Conservation (phyloP, 2,888 invertebrate genomes). For the Brachypalpus laphriformis region DNA sequence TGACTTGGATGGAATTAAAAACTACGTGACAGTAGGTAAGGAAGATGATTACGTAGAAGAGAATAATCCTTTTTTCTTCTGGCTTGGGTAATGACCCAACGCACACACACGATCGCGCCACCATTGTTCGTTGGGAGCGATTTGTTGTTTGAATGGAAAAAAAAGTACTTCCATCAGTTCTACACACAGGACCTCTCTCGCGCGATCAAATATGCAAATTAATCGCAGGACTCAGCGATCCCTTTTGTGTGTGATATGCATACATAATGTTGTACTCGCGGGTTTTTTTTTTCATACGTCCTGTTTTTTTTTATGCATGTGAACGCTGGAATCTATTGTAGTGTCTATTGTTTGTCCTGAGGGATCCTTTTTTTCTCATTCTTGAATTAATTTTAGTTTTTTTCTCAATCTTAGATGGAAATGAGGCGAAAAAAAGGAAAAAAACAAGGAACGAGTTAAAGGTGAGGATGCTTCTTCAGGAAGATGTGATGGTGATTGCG, state of each 20-base stretch:
- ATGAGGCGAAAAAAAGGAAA: slow-evolving; percentile 72
- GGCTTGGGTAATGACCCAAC: slow-evolving; percentile 68
- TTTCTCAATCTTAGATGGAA: slow-evolving; percentile 72
- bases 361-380: slow-evolving; percentile 70
- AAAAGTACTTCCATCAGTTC: slow-evolving; percentile 47
- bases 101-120: slow-evolving; percentile 55
- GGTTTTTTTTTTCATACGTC: slow-evolving; percentile 48
- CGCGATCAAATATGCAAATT: slow-evolving; percentile 74
- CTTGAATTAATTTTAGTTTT: slow-evolving; percentile 72
- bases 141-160: slow-evolving; percentile 55
- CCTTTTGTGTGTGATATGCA: slow-evolving; percentile 72
- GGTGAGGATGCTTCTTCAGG: slow-evolving; percentile 70
- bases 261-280: slow-evolving; percentile 69
- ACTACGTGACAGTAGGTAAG: slow-evolving; percentile 68
- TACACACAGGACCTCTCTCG: slow-evolving; percentile 67
- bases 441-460: slow-evolving; percentile 68
- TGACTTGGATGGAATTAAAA: slow-evolving; percentile 35
- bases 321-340: slow-evolving; percentile 65
- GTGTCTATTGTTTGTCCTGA: slow-evolving; percentile 70
- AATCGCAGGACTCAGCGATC: slow-evolving; percentile 69
- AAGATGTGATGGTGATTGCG: slow-evolving; percentile 45
- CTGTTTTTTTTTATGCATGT: slow-evolving; percentile 64
- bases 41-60: slow-evolving; percentile 53
- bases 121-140: slow-evolving; percentile 49
- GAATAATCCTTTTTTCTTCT: slow-evolving; percentile 60